These are phyloP conservation scores for Peromyscus californicus DNA, from an alignment of 2,113 vertebrate species.

Conservation along the genomic window DNA sequence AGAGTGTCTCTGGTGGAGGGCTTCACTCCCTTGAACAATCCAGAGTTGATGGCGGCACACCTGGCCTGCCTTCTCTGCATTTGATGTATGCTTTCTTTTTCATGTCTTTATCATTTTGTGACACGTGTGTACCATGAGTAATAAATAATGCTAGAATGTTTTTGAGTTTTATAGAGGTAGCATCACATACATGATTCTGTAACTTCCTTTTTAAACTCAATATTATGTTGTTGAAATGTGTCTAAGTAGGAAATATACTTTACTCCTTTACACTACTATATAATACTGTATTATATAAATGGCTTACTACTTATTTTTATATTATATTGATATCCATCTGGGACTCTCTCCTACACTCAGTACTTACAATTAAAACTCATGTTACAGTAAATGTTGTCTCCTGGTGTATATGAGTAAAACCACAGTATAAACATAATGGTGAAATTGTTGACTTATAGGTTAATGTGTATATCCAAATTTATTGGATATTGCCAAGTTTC, in stretches of 20 bases:
- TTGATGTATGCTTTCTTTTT: neutral
- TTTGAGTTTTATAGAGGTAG: neutral
- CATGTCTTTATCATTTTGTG: neutral
- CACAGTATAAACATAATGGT: neutral
- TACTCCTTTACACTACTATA: neutral
- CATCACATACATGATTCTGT: neutral
- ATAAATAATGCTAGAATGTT: neutral
- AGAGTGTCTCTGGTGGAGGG: neutral
- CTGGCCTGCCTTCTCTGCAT: neutral
- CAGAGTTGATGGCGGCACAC: neutral
- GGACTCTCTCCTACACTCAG: neutral
- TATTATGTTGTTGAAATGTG: constrained; percentile 27
- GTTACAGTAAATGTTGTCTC: neutral
- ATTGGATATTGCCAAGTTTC: neutral
- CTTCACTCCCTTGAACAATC: neutral
- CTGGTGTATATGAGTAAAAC: neutral
- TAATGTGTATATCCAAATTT: neutral
- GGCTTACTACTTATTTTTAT: neutral
- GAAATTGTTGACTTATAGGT: neutral
- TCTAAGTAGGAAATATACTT: neutral
- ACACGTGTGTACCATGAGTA: neutral
- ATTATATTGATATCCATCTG: neutral
- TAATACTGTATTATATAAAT: neutral
- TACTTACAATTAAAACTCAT: neutral
- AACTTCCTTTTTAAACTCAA: neutral